phyloP scores from a whole-genome alignment of 2,797 vertebrate species.

The Gymnopithys bicolor region DNA sequence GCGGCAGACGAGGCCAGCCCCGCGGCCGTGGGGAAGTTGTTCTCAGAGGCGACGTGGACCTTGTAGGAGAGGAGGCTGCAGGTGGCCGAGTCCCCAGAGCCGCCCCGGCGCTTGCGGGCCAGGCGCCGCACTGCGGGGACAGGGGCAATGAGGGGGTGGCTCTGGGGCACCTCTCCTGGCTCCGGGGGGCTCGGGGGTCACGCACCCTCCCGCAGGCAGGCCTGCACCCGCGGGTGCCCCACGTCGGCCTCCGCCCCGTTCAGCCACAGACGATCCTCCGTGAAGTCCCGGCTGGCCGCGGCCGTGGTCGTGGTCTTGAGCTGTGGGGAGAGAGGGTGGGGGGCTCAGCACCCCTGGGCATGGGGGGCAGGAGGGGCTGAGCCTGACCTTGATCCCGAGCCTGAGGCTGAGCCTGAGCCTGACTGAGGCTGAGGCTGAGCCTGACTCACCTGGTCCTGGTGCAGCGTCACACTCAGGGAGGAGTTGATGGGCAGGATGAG shows the following conservation, averaged over 20 bases:
- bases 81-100: conserved; percentile 13
- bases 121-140: conserved; percentile 83
- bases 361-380: not conserved
- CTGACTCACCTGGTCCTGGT: conserved; percentile 89
- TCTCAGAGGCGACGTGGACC: conserved; percentile 90
- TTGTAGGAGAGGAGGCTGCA: conserved; percentile 82
- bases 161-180: not conserved
- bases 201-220: conserved; percentile 91
- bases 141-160: not conserved
- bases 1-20: conserved; percentile 95
- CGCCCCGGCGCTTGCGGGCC: conserved; percentile 83
- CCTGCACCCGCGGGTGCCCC: conserved; percentile 87
- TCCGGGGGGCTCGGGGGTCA: accelerated
- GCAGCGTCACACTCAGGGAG: conserved; percentile 92
- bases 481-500: conserved; percentile 95
- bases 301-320: conserved; percentile 93
- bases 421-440: not conserved
- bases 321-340: conserved; percentile 61
- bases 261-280: conserved; percentile 91
- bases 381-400: not conserved
- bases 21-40: conserved; percentile 96
- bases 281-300: conserved; percentile 84
- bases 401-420: not conserved
- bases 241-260: conserved; percentile 88
- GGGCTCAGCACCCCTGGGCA: accelerated